Conservation (phyloP, 2,797 vertebrate species). For the Tapera naevia region DNA sequence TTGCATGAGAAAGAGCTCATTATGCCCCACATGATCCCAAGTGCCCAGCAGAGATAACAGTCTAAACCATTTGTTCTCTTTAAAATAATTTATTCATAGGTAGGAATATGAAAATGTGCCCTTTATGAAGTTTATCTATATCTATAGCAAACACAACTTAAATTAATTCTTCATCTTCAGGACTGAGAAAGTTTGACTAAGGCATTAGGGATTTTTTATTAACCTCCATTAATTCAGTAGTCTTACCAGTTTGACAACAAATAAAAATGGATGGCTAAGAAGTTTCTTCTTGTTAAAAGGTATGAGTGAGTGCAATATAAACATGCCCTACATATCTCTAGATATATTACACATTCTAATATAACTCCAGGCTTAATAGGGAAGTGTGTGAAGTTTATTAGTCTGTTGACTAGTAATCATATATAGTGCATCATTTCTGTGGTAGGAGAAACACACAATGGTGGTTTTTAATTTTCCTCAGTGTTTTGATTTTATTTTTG, state of each 20-base stretch:
- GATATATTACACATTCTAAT: slow-evolving; percentile 24
- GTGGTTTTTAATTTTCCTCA: background rate
- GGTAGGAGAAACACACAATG: background rate
- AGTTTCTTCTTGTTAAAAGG: slow-evolving; percentile 53
- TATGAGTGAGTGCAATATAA: slow-evolving; percentile 51
- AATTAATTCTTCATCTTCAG: slow-evolving; percentile 60
- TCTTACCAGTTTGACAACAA: slow-evolving; percentile 42
- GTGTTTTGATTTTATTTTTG: slow-evolving; percentile 39
- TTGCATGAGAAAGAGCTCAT: slow-evolving; percentile 63
- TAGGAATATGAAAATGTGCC: slow-evolving; percentile 63
- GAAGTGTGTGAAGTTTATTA: slow-evolving; percentile 24
- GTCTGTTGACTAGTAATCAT: slow-evolving; percentile 1
- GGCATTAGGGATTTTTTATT: slow-evolving; percentile 55
- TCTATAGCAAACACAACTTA: slow-evolving; percentile 54
- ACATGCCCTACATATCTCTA: slow-evolving; percentile 32
- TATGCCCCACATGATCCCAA: slow-evolving; percentile 52
- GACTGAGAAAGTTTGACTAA: slow-evolving; percentile 48
- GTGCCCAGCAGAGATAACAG: slow-evolving; percentile 55
- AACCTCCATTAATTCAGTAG: slow-evolving; percentile 60
- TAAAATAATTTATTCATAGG: slow-evolving; percentile 68
- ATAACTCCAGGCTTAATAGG: slow-evolving; percentile 31
- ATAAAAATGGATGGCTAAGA: slow-evolving; percentile 39
- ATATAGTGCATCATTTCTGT: background rate
- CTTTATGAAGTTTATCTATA: slow-evolving; percentile 68
- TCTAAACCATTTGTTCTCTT: slow-evolving; percentile 57